phyloP scores from a whole-genome alignment of 2,888 invertebrate species.

The Melanargia galathea region DNA sequence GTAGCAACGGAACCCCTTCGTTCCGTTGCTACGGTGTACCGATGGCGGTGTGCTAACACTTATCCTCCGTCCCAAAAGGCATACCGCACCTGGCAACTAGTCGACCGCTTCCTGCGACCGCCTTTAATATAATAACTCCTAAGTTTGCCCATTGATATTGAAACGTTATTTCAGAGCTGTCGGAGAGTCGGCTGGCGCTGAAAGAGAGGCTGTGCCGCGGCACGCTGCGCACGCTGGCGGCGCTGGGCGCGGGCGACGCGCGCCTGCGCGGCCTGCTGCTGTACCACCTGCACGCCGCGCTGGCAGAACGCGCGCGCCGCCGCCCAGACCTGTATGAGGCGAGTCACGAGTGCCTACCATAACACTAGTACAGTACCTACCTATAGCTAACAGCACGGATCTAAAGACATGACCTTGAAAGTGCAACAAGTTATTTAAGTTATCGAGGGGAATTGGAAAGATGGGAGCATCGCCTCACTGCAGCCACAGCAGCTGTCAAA shows the following conservation, averaged over 20 bases:
- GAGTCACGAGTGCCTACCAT: background rate
- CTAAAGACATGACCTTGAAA: too few species aligned
- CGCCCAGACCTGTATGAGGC: constrained; percentile 72
- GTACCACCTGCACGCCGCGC: constrained; percentile 78
- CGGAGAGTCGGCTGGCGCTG: constrained; percentile 78
- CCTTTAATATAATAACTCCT: background rate
- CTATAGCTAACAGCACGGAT: too few species aligned
- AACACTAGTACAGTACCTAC: too few species aligned
- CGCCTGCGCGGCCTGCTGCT: constrained; percentile 76
- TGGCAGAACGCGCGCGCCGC: constrained; percentile 78
- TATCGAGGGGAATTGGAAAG: too few species aligned
- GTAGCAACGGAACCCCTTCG: too few species aligned
- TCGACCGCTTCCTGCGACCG: background rate
- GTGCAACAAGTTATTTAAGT: too few species aligned
- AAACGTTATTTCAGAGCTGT: constrained; percentile 74
- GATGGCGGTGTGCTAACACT: too few species aligned
- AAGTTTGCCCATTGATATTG: background rate
- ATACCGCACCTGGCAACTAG: too few species aligned
- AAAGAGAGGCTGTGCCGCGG: constrained; percentile 84
- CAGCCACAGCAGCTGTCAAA: too few species aligned
- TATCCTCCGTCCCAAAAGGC: too few species aligned
- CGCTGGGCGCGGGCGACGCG: constrained; percentile 82
- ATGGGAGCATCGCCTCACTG: too few species aligned
- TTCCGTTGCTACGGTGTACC: too few species aligned
- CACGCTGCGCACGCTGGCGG: constrained; percentile 80